Evolutionary conservation across 2,888 invertebrate genomes (phyloP).

Genomic region (Papilio demoleus): DNA sequence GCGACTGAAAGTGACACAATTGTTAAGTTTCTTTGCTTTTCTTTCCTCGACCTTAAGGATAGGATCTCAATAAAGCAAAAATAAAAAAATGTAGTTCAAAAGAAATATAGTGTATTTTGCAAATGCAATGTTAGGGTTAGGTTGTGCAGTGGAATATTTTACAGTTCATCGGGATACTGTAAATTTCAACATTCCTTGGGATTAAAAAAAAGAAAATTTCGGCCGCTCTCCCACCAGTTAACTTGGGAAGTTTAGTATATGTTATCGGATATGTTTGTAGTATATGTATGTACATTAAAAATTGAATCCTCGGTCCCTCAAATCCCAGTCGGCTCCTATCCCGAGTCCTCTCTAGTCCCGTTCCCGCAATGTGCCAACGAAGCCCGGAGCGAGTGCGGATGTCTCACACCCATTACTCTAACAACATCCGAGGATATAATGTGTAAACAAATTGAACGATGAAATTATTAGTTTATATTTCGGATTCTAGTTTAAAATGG

Average conservation of each 20-base stretch:
- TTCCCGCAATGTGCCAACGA: slow-evolving; percentile 79
- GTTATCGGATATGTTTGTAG: slow-evolving; percentile 50
- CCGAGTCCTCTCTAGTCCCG: slow-evolving; percentile 79
- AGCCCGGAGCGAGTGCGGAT: slow-evolving; percentile 65
- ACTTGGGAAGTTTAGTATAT: slow-evolving; percentile 44
- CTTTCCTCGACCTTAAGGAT: slow-evolving; percentile 36
- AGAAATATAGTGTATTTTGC: slow-evolving; percentile 67
- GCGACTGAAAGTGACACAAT: background rate
- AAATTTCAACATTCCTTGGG: slow-evolving; percentile 77
- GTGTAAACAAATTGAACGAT: slow-evolving; percentile 25
- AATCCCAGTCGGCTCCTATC: slow-evolving; percentile 68
- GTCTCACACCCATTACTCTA: slow-evolving; percentile 46
- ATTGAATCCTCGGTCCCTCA: slow-evolving; percentile 60
- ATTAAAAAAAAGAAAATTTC: slow-evolving; percentile 61
- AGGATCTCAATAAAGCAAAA: slow-evolving; percentile 50
- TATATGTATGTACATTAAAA: slow-evolving; percentile 51
- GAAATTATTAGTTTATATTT: slow-evolving; percentile 53
- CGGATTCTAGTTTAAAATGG: slow-evolving; percentile 51
- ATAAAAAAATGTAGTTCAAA: slow-evolving; percentile 70
- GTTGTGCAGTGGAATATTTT: slow-evolving; percentile 60
- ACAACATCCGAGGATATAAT: slow-evolving; percentile 25
- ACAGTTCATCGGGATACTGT: slow-evolving; percentile 69
- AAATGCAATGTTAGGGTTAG: slow-evolving; percentile 66
- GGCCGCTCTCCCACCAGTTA: slow-evolving; percentile 49
- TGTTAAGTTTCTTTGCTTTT: slow-evolving; percentile 2